Evolutionary conservation across 2,113 vertebrate genomes (phyloP).

Genomic region (Lonchura striata): DNA sequence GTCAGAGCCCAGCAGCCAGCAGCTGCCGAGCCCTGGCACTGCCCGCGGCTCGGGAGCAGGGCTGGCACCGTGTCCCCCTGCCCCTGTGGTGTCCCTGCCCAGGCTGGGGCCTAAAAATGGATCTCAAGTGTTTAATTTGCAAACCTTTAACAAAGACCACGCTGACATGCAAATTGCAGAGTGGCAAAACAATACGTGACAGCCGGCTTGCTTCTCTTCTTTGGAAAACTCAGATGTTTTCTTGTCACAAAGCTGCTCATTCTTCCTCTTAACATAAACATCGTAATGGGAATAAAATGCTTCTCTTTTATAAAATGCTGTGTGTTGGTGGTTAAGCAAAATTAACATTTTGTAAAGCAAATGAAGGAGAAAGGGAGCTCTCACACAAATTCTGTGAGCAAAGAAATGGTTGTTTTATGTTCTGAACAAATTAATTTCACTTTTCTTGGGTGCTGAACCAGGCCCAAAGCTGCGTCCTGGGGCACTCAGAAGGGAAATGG

Average conservation of each 20-base stretch:
- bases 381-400: neutral
- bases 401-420: neutral
- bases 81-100: rapidly evolving
- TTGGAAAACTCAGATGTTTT: neutral
- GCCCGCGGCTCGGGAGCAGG: rapidly evolving
- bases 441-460: neutral
- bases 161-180: neutral
- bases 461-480: neutral
- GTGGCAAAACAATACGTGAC: neutral
- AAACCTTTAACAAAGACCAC: neutral
- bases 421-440: neutral
- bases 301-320: neutral
- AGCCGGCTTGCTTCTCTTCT: neutral
- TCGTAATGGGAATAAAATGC: neutral
- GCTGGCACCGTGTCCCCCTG: rapidly evolving
- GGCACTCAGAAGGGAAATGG: neutral
- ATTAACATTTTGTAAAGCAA: neutral
- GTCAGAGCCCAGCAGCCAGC: neutral
- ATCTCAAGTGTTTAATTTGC: neutral
- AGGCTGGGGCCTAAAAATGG: neutral
- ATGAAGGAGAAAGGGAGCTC: neutral
- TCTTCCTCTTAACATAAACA: neutral
- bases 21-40: neutral
- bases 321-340: neutral
- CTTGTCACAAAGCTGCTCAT: neutral